Percentiles rank a stretch among this genome's conserved stretches.
These are phyloP conservation scores for Cheilosia urbana DNA, from an alignment of 2,888 invertebrate species.

Conservation along the genomic window DNA sequence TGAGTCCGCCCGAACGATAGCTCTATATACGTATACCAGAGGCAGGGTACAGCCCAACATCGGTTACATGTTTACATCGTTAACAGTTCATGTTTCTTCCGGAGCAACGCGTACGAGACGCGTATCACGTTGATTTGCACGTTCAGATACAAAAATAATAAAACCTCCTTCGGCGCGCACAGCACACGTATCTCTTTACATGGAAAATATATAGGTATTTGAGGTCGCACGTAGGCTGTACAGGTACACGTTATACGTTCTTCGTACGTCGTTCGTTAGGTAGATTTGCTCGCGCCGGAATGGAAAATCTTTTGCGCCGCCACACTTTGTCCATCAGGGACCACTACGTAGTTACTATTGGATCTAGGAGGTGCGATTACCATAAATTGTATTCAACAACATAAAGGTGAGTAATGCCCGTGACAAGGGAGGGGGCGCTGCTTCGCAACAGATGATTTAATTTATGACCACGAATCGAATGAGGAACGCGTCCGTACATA, in stretches of 20 bases:
- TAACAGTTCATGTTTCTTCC: conserved; percentile 76
- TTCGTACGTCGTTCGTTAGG: conserved; percentile 54
- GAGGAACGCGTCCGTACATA: conserved; percentile 2
- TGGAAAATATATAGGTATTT: conserved; percentile 60
- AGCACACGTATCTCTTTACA: conserved; percentile 72
- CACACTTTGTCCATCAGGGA: conserved; percentile 28
- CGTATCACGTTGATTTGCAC: conserved; percentile 75
- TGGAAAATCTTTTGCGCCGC: conserved; percentile 29
- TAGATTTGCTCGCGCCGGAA: conserved; percentile 37
- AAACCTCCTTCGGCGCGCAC: conserved; percentile 54
- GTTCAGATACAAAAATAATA: conserved; percentile 73
- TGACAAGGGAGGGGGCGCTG: conserved; percentile 12
- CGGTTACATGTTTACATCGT: conserved; percentile 75
- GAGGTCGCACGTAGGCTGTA: conserved; percentile 67
- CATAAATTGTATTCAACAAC: conserved; percentile 66
- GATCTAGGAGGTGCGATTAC: conserved; percentile 63
- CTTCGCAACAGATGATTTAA: conserved; percentile 52
- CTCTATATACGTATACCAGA: conserved; percentile 22
- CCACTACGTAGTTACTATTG: conserved; percentile 32
- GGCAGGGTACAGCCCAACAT: conserved; percentile 60
- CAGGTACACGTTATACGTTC: no score
- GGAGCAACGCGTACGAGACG: conserved; percentile 49
- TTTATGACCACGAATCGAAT: conserved; percentile 68
- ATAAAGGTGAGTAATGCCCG: conserved; percentile 72
- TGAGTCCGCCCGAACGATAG: conserved; percentile 21